Evolutionary conservation across 2,797 vertebrate species (phyloP).

Genomic region (Spinus pinus): DNA sequence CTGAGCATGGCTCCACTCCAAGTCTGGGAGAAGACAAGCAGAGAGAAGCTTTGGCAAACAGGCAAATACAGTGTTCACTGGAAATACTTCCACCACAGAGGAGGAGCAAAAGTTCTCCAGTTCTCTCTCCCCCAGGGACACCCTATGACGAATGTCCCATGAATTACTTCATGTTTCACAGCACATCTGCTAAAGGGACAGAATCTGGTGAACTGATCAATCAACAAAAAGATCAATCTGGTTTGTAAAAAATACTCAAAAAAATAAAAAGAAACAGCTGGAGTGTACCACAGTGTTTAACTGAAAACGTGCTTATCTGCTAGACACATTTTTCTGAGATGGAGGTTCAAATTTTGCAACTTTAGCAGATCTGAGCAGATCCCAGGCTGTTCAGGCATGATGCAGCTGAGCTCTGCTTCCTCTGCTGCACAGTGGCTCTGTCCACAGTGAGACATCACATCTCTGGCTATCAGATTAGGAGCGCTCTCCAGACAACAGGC

Average conservation of each 20-base stretch:
- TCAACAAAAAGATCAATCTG: neutral
- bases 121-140: neutral
- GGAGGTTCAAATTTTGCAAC: neutral
- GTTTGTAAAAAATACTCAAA: neutral
- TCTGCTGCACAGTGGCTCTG: neutral
- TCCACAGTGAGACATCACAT: neutral
- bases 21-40: neutral
- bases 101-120: neutral
- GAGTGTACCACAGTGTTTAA: neutral
- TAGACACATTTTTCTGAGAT: neutral
- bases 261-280: neutral
- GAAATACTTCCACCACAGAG: neutral
- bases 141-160: neutral
- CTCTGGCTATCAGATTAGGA: neutral
- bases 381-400: neutral
- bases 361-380: neutral
- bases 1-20: neutral
- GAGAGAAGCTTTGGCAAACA: neutral
- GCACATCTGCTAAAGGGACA: neutral
- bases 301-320: neutral
- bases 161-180: neutral
- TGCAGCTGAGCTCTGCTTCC: neutral
- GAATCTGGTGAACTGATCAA: neutral
- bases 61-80: neutral
- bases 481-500: neutral